phyloP scores from a whole-genome alignment of 2,888 invertebrate species.

The Zhengitettix transpicula region DNA sequence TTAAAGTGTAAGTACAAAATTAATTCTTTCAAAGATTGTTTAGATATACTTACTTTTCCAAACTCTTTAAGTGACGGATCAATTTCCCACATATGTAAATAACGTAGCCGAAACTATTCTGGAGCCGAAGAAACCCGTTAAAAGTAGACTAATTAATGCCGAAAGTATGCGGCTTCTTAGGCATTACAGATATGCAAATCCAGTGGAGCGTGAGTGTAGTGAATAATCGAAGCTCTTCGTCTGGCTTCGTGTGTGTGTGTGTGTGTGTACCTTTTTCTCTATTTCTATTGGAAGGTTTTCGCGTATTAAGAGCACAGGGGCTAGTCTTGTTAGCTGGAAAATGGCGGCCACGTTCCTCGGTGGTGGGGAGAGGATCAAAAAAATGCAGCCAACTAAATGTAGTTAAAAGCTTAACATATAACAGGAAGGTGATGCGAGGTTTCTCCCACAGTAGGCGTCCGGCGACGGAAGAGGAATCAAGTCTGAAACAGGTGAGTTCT shows the following conservation, averaged over 20 bases:
- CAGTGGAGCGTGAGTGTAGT: no score
- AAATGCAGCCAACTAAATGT: slow-evolving; percentile 5
- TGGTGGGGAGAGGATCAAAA: background rate
- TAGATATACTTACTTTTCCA: no score
- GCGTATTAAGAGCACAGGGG: background rate
- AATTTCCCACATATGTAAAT: no score
- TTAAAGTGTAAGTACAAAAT: no score
- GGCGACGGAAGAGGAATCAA: background rate
- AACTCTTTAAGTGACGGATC: no score
- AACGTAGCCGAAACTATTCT: no score
- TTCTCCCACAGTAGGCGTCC: background rate
- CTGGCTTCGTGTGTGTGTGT: background rate
- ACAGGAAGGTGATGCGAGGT: slow-evolving; percentile 1
- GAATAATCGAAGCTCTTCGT: no score
- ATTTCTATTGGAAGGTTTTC: background rate
- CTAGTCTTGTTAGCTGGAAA: background rate
- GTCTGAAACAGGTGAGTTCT: background rate
- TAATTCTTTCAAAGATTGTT: no score
- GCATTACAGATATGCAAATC: no score
- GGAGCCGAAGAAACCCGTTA: no score
- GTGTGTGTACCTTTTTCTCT: background rate
- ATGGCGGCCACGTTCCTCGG: background rate
- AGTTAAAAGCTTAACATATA: slow-evolving; percentile 6
- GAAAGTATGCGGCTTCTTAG: no score
- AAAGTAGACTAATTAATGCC: no score